Evolutionary conservation across 2,888 invertebrate genomes (phyloP), one percentile per base, ranked within the genome.

Genomic region (Pollenia griseotomentosa): DNA sequence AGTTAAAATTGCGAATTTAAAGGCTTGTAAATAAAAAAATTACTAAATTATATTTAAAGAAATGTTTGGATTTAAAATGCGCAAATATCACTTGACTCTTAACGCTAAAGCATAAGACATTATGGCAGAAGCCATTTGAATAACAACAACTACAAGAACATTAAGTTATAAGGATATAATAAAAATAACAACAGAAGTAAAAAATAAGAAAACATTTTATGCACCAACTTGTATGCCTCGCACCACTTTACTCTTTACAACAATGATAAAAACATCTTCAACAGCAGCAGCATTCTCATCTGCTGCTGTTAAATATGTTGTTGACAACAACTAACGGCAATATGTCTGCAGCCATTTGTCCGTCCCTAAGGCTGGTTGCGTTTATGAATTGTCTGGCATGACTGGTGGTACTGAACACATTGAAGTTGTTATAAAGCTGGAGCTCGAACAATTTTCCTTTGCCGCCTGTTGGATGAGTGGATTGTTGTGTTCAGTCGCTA

Each of bases 21-120:
- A n/a, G n/a, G n/a, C n/a, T n/a, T n/a, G n/a, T n/a, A n/a, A n/a
- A n/a, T n/a, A n/a, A n/a, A 23, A 23, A 23, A 33, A 33, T 33
- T 33, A 33, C 1, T 48, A 14, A 68, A 48, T 9, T 6, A 3
- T n/a, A 14, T 48, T 1, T 3, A n/a, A 16, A 12, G 14, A 19
- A 16, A n/a, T 16, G 16, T 42, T 73, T 77, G 51, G 57, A 71
- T 70, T 51, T 57, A 63, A 75, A 86, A 46, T 75, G 11, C 23
- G 57, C 40, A 46, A 70, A 75, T 44, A 51, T 70, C 65, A 83
- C 86, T 79, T 86, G 83, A 86, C 86, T 79, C 57, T 79, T 83
- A 55, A 78, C 40, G 59, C 61, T 51, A 19, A 33, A 83, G 61
- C 55, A 57, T 23, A 44, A 71, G 53, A 51, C 57, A 70, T 42